These are phyloP conservation scores for Sycobia sp. DNA, from an alignment of 1,140 invertebrate genomes.

Conservation along the genomic window DNA sequence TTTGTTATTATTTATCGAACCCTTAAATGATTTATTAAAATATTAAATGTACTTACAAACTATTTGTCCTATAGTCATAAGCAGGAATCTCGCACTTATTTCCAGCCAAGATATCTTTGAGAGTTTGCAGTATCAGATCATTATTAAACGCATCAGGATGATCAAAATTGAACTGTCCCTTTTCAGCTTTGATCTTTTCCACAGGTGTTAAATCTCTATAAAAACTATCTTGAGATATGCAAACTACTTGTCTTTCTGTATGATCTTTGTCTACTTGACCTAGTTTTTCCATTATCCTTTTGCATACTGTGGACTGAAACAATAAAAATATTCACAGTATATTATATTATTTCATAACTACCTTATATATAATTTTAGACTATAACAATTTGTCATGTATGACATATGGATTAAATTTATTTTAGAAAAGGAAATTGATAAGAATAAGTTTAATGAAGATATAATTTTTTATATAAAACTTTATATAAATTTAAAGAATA, in stretches of 20 bases:
- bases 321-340: constrained; percentile 43
- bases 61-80: constrained; percentile 89
- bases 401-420: no score
- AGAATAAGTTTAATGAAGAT: no score
- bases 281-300: constrained; percentile 92
- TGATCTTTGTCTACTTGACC: constrained; percentile 90
- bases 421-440: no score
- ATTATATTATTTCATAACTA: no score
- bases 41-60: constrained; percentile 68
- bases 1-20: neutral
- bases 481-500: no score
- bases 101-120: constrained; percentile 82
- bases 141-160: constrained; percentile 95
- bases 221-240: constrained; percentile 96
- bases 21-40: constrained; percentile 5
- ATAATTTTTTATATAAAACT: no score
- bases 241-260: constrained; percentile 86
- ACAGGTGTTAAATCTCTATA: constrained; percentile 83
- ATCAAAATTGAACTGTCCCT: constrained; percentile 96
- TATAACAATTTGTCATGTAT: no score
- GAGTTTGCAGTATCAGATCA: constrained; percentile 77
- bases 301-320: constrained; percentile 97
- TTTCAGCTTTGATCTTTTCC: constrained; percentile 83
- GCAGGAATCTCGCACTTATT: constrained; percentile 85
- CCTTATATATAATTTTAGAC: no score